phyloP scores from a whole-genome alignment of 2,888 invertebrate species.

The Plebejus anna region DNA sequence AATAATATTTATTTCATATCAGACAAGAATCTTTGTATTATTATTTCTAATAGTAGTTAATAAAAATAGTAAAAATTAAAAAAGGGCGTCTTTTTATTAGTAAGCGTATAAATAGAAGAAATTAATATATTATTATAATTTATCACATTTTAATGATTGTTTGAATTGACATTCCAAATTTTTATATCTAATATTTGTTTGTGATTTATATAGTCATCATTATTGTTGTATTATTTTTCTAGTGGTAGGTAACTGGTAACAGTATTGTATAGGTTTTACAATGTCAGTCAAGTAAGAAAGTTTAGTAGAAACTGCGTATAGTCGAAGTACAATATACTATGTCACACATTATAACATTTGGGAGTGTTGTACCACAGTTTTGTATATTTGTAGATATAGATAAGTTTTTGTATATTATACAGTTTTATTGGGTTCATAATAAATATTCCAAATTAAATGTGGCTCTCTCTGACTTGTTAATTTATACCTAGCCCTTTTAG shows the following conservation, averaged over 20 bases:
- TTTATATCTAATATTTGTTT: background rate
- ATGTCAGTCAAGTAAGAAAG: background rate
- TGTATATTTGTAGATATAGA: slow-evolving; percentile 28
- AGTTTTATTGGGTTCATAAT: slow-evolving; percentile 21
- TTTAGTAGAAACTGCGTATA: slow-evolving; percentile 2
- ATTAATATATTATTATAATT: slow-evolving; percentile 12
- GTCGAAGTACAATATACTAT: background rate
- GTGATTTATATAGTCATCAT: slow-evolving; percentile 5
- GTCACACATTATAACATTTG: background rate
- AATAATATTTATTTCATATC: background rate
- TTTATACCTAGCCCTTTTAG: too few relatives aligned
- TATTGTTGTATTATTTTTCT: background rate
- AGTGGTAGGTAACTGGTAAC: background rate
- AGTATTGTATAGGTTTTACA: background rate
- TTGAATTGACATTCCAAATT: background rate
- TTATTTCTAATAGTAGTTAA: too few relatives aligned
- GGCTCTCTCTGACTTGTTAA: slow-evolving; percentile 16
- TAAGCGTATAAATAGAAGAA: background rate
- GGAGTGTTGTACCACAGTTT: slow-evolving; percentile 10
- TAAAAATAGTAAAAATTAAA: too few relatives aligned
- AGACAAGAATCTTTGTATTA: too few relatives aligned
- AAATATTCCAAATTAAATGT: slow-evolving; percentile 24
- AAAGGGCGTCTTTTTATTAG: background rate
- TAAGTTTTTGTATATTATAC: slow-evolving; percentile 24
- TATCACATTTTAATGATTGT: background rate